Conservation (phyloP, 2,888 invertebrate genomes). For the Calameuta pallipes region DNA sequence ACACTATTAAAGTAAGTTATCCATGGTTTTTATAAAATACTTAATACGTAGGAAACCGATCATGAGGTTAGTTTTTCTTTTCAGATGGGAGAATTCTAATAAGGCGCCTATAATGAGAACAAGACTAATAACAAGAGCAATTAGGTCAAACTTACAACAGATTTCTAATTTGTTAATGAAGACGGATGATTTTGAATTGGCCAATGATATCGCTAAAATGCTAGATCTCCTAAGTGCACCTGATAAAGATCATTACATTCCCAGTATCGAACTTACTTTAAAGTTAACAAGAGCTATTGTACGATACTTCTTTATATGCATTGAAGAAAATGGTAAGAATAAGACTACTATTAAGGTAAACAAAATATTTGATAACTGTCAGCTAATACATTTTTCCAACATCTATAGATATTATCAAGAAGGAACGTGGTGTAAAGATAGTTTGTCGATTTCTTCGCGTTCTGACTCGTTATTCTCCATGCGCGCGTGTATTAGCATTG, state of each 20-base stretch:
- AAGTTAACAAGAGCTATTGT: conserved; percentile 79
- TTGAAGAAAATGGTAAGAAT: conserved; percentile 74
- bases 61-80: conserved; percentile 48
- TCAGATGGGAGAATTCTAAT: conserved; percentile 75
- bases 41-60: conserved; percentile 48
- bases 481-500: conserved; percentile 79
- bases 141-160: conserved; percentile 67
- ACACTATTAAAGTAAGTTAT: conserved; percentile 58
- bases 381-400: neutral
- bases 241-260: conserved; percentile 70
- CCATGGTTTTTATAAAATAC: conserved; percentile 44
- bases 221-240: conserved; percentile 76
- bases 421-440: conserved; percentile 75
- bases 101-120: conserved; percentile 64
- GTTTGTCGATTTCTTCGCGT: conserved; percentile 75
- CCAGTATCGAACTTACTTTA: conserved; percentile 75
- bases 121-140: conserved; percentile 65
- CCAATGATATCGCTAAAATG: conserved; percentile 72
- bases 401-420: conserved; percentile 71
- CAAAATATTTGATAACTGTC: neutral
- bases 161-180: conserved; percentile 64
- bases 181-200: conserved; percentile 58
- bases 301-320: conserved; percentile 81
- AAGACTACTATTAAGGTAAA: neutral
- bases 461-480: conserved; percentile 75